These are phyloP conservation scores for Hylaeus anthracinus DNA, from an alignment of 1,140 invertebrate genomes.

Conservation along the genomic window DNA sequence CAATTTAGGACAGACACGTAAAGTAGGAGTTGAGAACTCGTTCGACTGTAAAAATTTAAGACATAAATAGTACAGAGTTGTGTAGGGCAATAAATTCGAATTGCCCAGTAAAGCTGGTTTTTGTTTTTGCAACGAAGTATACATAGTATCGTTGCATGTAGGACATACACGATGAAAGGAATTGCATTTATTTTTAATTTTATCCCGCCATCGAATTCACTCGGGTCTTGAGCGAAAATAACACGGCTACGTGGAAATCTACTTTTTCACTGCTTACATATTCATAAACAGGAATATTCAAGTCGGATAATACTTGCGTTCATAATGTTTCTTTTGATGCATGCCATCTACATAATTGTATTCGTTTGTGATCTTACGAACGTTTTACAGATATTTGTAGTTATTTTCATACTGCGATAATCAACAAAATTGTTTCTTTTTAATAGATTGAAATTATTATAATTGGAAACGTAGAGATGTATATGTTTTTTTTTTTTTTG, in stretches of 20 bases:
- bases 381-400: background rate
- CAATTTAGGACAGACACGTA: too few relatives aligned
- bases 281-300: slow-evolving; percentile 14
- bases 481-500: background rate
- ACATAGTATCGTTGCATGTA: background rate
- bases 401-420: too few relatives aligned
- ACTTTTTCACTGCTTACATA: background rate
- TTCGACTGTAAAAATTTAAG: too few relatives aligned
- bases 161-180: background rate
- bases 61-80: background rate
- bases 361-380: background rate
- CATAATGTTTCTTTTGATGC: background rate
- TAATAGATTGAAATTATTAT: too few relatives aligned
- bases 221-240: slow-evolving; percentile 5
- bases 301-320: background rate
- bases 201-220: background rate
- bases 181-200: background rate
- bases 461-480: too few relatives aligned
- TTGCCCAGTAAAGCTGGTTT: background rate
- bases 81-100: background rate
- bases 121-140: background rate
- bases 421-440: too few relatives aligned
- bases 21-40: too few relatives aligned
- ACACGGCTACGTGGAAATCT: background rate
- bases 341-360: background rate